These are phyloP conservation scores for Chiropotes sagulatus DNA, from an alignment of 2,797 vertebrate genomes.

Conservation along the genomic window DNA sequence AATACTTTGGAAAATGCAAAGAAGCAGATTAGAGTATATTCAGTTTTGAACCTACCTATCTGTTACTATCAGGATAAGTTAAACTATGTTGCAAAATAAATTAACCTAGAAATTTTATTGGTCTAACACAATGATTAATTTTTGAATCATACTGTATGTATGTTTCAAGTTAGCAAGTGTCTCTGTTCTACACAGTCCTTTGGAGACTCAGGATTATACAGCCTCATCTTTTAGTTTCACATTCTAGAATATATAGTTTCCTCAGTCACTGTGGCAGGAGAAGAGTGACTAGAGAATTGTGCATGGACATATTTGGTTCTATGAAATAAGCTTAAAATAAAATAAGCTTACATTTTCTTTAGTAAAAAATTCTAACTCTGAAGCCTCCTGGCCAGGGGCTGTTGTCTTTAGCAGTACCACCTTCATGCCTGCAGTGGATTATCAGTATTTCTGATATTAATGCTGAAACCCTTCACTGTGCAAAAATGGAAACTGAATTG, in stretches of 20 bases:
- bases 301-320: background rate
- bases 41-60: background rate
- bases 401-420: background rate
- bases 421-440: too few species aligned
- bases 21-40: conserved; percentile 4
- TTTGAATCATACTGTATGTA: background rate
- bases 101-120: background rate
- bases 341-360: background rate
- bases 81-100: background rate
- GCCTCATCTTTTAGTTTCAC: background rate
- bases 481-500: background rate
- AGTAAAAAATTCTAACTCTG: background rate
- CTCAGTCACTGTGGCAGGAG: background rate
- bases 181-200: background rate
- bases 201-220: background rate
- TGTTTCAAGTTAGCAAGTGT: background rate
- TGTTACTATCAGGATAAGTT: background rate
- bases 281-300: background rate
- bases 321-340: too few species aligned
- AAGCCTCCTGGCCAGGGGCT: background rate
- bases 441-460: background rate
- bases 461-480: background rate
- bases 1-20: conserved; percentile 5
- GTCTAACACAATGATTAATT: background rate
- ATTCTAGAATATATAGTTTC: background rate